phyloP scores from a whole-genome alignment of 2,888 invertebrate genomes.

The Lasius fuliginosus region DNA sequence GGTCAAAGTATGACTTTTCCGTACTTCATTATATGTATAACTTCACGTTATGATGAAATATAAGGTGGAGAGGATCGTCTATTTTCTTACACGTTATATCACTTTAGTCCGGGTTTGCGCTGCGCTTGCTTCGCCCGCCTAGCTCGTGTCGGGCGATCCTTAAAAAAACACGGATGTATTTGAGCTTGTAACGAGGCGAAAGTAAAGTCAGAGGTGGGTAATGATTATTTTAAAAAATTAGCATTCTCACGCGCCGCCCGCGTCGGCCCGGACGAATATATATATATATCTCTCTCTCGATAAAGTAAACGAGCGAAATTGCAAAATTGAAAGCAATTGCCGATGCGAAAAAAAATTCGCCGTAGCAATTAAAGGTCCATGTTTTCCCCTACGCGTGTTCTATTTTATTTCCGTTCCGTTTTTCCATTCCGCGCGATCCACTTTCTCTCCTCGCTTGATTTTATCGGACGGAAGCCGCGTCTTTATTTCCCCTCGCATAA shows the following conservation, averaged over 20 bases:
- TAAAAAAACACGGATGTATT: slow-evolving; percentile 53
- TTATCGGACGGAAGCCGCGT: not conserved
- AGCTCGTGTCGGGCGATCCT: slow-evolving; percentile 44
- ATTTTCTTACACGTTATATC: slow-evolving; percentile 58
- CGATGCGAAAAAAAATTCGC: slow-evolving; percentile 8
- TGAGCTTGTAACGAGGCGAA: slow-evolving; percentile 51
- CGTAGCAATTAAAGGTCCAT: slow-evolving; percentile 31
- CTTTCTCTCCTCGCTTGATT: slow-evolving; percentile 21
- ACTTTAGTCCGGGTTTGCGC: slow-evolving; percentile 23
- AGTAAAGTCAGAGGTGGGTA: slow-evolving; percentile 3
- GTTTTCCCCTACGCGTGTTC: not conserved
- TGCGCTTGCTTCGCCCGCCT: slow-evolving; percentile 7
- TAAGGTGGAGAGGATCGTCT: slow-evolving; percentile 37
- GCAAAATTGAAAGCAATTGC: slow-evolving; percentile 44
- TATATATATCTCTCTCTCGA: slow-evolving; percentile 8
- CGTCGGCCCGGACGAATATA: not conserved
- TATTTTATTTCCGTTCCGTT: not conserved
- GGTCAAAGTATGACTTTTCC: slow-evolving; percentile 35
- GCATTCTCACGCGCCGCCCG: not conserved
- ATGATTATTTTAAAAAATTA: slow-evolving; percentile 48
- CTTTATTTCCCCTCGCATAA: slow-evolving; percentile 2
- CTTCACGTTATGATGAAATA: slow-evolving; percentile 46
- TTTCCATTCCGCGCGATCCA: not conserved
- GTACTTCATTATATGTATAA: slow-evolving; percentile 51
- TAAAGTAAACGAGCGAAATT: slow-evolving; percentile 25